phyloP scores from a whole-genome alignment of 2,113 vertebrate genomes.

The Scartelaos histophorus region DNA sequence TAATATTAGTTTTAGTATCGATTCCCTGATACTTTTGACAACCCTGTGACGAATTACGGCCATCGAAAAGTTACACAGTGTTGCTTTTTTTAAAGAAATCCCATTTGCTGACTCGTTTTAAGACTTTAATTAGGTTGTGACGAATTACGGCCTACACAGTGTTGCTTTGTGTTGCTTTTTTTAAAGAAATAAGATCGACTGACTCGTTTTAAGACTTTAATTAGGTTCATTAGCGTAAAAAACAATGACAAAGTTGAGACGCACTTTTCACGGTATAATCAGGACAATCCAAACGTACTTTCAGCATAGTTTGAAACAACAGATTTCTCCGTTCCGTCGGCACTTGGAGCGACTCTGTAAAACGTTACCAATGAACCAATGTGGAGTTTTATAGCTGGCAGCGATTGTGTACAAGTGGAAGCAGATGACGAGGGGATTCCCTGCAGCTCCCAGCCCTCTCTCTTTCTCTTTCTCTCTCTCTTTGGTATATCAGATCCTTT shows the following conservation, averaged over 20 bases:
- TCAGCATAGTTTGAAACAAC: background rate
- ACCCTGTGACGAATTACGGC: too few relatives aligned
- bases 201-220: too few relatives aligned
- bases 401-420: conserved; percentile 1
- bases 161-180: too few relatives aligned
- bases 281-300: background rate
- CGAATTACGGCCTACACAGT: too few relatives aligned
- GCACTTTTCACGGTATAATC: background rate
- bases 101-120: too few relatives aligned
- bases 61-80: too few relatives aligned
- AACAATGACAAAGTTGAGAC: background rate
- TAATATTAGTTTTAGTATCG: too few relatives aligned
- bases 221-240: background rate
- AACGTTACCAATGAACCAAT: conserved; percentile 1
- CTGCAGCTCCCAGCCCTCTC: background rate
- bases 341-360: background rate
- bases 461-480: background rate
- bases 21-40: too few relatives aligned
- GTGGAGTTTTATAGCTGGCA: conserved; percentile 5
- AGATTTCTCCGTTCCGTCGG: background rate
- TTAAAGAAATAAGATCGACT: too few relatives aligned
- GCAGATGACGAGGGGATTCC: conserved; percentile 8
- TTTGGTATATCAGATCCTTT: conserved; percentile 7
- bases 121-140: background rate
- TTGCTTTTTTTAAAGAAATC: too few relatives aligned